Percentiles rank a stretch among this genome's conserved stretches.
phyloP scores from a whole-genome alignment of 2,113 vertebrate genomes.

The Podarcis raffonei region DNA sequence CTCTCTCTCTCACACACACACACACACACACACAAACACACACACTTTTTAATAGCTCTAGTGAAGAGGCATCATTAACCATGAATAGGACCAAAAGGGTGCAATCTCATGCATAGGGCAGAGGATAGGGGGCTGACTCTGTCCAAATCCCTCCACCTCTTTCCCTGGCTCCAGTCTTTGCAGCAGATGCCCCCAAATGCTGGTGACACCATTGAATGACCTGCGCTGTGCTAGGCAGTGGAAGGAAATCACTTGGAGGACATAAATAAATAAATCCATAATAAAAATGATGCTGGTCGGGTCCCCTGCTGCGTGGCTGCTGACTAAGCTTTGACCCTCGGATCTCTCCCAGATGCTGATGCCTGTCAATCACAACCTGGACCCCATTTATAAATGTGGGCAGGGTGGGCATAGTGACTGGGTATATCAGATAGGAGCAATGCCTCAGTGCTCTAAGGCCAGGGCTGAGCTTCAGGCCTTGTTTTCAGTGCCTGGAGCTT shows the following conservation, averaged over 20 bases:
- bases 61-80: background rate
- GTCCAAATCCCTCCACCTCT: background rate
- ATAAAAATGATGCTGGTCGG: background rate
- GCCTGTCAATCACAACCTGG: background rate
- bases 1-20: no score
- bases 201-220: background rate
- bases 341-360: background rate
- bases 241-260: background rate
- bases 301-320: background rate
- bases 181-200: background rate
- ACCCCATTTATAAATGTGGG: no score
- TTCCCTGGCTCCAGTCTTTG: background rate
- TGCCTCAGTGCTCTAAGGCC: background rate
- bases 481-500: background rate
- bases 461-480: background rate
- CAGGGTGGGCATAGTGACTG: background rate
- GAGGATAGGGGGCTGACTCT: background rate
- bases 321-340: background rate
- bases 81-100: background rate
- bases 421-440: no score
- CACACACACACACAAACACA: background rate
- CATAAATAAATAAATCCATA: slow-evolving; percentile 18
- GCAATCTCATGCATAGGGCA: background rate
- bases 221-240: background rate
- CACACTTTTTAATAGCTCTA: background rate